phyloP scores from a whole-genome alignment of 2,888 invertebrate genomes.

The Rhynchonema sp. region DNA sequence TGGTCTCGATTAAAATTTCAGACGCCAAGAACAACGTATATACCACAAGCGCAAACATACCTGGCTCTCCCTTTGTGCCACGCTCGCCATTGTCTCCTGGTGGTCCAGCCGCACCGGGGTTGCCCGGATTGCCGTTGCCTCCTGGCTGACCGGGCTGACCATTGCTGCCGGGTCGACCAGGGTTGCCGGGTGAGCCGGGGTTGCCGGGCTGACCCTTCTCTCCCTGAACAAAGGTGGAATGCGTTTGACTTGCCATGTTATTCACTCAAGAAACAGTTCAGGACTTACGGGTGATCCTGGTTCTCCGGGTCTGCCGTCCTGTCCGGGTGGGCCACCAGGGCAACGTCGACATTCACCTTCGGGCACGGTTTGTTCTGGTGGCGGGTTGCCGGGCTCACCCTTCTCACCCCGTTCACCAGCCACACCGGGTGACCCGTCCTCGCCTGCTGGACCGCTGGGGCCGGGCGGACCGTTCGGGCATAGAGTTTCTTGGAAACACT shows the following conservation, averaged over 20 bases:
- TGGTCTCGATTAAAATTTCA: not conserved
- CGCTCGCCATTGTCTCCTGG: not conserved
- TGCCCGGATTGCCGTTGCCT: not conserved
- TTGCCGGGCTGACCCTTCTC: not conserved
- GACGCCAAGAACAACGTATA: not conserved
- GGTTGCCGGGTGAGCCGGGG: not conserved
- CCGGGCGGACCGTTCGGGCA: slow-evolving; percentile 1
- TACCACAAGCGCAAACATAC: not conserved
- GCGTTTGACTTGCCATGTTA: no score
- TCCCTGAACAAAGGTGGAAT: not conserved
- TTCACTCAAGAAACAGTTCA: no score
- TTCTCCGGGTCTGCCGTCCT: not conserved
- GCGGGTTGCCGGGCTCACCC: not conserved
- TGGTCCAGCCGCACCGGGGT: not conserved
- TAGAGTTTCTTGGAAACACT: not conserved
- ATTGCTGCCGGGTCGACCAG: not conserved
- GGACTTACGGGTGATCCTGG: not conserved
- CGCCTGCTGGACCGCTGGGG: not conserved
- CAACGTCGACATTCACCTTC: not conserved
- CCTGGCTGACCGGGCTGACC: not conserved
- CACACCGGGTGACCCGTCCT: not conserved
- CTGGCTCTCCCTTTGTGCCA: not conserved
- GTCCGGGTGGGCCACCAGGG: slow-evolving; percentile 1
- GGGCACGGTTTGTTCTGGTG: not conserved
- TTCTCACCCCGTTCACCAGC: not conserved